Percentiles rank a stretch among this genome's conserved stretches.
These are phyloP conservation scores for Pasiphila rectangulata DNA, from an alignment of 2,888 invertebrate genomes.

Conservation along the genomic window DNA sequence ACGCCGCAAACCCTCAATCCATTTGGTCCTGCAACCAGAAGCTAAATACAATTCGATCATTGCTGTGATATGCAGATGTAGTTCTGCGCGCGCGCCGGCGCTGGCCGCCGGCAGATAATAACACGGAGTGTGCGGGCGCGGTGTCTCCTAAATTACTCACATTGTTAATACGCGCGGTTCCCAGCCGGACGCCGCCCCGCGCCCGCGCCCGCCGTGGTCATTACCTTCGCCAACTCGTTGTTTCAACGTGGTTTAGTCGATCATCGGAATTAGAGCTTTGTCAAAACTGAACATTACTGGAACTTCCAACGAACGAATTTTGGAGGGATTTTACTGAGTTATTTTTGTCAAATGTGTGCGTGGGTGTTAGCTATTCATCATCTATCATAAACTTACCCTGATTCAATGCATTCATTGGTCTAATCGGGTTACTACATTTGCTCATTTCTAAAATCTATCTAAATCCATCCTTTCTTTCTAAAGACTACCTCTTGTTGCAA, in stretches of 20 bases:
- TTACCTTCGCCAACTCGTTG: conserved; percentile 15
- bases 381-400: no score
- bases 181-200: conserved; percentile 7
- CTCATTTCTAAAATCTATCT: no score
- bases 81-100: conserved; percentile 7
- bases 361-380: not conserved
- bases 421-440: no score
- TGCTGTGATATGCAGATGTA: not conserved
- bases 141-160: conserved; percentile 37
- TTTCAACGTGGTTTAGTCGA: conserved; percentile 16
- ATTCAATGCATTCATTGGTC: no score
- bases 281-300: no score
- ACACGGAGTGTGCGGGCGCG: conserved; percentile 32
- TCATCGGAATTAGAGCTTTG: conserved; percentile 13
- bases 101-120: conserved; percentile 39
- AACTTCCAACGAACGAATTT: no score
- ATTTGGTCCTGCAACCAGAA: no score
- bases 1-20: no score
- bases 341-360: no score
- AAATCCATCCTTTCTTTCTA: no score
- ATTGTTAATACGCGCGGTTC: conserved; percentile 34
- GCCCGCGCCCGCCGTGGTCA: conserved; percentile 4
- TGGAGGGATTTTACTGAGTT: no score
- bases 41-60: not conserved
- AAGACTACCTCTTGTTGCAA: no score